Base-by-base conservation (phyloP, 2,888 invertebrate genomes). In the Dascillus cervinus region DNA sequence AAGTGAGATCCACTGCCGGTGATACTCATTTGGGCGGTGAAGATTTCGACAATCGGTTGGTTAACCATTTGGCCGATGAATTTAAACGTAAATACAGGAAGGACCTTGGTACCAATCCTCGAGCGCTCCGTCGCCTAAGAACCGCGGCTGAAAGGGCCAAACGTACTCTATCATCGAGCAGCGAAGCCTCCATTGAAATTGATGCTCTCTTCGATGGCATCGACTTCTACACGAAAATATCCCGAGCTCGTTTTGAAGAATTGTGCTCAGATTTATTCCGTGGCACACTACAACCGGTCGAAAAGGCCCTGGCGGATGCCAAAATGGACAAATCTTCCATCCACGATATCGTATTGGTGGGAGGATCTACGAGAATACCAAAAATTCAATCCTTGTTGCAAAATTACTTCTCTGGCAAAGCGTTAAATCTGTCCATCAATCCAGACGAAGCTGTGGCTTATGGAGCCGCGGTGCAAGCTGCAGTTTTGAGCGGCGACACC, bases 111-210 rank as follows among this genome's bases (percentile, higher is more conserved):
- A 58, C 60, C 11, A 82, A 82, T 60, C 70, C 79, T 3, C 69
- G 82, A 38, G 78, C 82, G 1, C 56, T 83, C 29, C 67, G 83
- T 26, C 73, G 83, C 27, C 64, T 85, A 26, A 69, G 83, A 52
- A 83, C 82, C 1, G 82, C 83, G 8, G 83, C 83, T 26, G 84
- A 86, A 64, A 69, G 82, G 43, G 84, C 83, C 8, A 85, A 85
- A 59, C 72, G 84, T 32, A 84, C 82, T 1, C 61, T 85, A 6
- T 83, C 83, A 3, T 82, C 82, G 2, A 81, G 81, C 62, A 79
- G 81, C 0, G 82, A 85, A 56, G 82, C 84, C 1, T 69, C 72
- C 34, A 75, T 85, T 35, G 82, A 83, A 64, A 79, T 84, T 40
- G 82, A 84, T 55, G 81, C 84, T 4, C 65, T 85, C n/a, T 77